Percentiles rank a stretch among this genome's conserved stretches.
Evolutionary conservation across 92 coral and sea anemone genomes (phyloP).

Genomic region (Plumapathes pennacea): DNA sequence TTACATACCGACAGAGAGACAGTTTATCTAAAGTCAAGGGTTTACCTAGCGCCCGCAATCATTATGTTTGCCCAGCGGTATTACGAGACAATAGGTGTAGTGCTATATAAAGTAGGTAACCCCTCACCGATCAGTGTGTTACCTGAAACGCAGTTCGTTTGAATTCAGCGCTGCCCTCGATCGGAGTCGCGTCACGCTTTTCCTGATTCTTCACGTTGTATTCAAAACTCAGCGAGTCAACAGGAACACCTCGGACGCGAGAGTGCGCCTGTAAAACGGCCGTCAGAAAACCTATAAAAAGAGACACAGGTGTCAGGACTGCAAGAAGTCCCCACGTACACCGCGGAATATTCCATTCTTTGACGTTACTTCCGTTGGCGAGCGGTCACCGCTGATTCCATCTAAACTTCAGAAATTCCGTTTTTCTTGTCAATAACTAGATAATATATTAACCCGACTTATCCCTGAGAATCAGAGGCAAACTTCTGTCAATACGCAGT

Average conservation of each 20-base stretch:
- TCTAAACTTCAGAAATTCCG: too few relatives aligned
- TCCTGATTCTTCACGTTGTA: conserved; percentile 68
- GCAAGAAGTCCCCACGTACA: not conserved
- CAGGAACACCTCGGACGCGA: conserved; percentile 71
- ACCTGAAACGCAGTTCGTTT: conserved; percentile 83
- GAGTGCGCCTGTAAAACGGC: conserved; percentile 92
- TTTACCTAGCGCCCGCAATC: not conserved
- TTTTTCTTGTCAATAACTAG: too few relatives aligned
- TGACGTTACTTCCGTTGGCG: too few relatives aligned
- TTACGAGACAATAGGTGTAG: not conserved
- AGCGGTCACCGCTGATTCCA: too few relatives aligned
- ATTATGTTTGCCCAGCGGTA: not conserved
- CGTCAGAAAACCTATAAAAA: conserved; percentile 77
- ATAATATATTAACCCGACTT: too few relatives aligned
- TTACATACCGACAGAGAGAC: too few relatives aligned
- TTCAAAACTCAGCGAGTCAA: conserved; percentile 80
- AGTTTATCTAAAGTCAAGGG: not conserved
- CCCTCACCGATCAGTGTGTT: too few relatives aligned
- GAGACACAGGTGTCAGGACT: not conserved
- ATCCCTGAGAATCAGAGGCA: too few relatives aligned
- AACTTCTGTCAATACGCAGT: too few relatives aligned
- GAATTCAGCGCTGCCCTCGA: conserved; percentile 71
- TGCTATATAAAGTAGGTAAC: not conserved
- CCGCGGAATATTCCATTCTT: too few relatives aligned
- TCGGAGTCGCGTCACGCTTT: conserved; percentile 67